Evolutionary conservation across 2,113 vertebrate species (phyloP).

Genomic region (Himantopus leucocephalus): DNA sequence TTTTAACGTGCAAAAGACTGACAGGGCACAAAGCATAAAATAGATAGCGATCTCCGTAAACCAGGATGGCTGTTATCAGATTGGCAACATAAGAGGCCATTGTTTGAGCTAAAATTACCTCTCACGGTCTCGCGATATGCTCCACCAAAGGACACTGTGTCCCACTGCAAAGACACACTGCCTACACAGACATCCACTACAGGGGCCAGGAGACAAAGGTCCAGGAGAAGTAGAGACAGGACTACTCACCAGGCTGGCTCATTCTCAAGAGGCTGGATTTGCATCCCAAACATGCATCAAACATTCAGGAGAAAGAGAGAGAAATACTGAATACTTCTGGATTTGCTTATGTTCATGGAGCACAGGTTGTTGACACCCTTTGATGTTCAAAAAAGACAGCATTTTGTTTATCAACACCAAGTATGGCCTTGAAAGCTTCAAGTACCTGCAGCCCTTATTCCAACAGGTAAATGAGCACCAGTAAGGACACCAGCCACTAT

Average conservation of each 20-base stretch:
- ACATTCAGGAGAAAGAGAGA: neutral
- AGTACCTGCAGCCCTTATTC: neutral
- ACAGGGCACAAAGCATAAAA: conserved; percentile 1
- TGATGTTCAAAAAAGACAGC: neutral
- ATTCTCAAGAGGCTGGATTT: neutral
- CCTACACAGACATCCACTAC: neutral
- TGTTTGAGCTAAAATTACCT: conserved; percentile 57
- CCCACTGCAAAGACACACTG: neutral
- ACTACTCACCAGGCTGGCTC: neutral
- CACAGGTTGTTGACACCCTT: neutral
- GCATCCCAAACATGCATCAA: neutral
- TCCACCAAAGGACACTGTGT: neutral
- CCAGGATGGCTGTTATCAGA: conserved; percentile 54
- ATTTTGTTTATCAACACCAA: neutral
- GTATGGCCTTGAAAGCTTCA: neutral
- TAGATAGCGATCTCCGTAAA: neutral
- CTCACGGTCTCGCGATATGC: neutral
- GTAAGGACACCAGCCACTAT: neutral
- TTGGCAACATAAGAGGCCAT: conserved; percentile 19
- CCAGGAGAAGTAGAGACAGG: neutral
- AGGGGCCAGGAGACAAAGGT: neutral
- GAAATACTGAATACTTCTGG: neutral
- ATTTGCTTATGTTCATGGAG: neutral
- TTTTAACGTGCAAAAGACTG: neutral
- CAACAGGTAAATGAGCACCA: neutral